Conservation (phyloP, 2,888 invertebrate species). For the Danaus chrysippus region DNA sequence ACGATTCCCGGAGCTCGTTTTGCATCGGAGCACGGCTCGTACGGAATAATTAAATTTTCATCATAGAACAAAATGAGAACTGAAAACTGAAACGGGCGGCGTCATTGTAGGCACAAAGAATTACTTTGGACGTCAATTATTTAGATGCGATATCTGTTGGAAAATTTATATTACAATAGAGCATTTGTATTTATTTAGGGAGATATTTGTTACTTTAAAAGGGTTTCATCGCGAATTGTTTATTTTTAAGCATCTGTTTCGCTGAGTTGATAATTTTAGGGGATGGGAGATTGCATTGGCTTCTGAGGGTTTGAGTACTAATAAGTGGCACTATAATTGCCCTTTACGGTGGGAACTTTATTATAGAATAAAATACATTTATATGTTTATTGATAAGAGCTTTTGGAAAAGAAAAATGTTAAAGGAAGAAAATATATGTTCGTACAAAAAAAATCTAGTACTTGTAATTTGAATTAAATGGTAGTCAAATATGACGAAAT, state of each 20-base stretch:
- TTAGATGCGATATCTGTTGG: slow-evolving; percentile 62
- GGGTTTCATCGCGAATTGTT: neutral
- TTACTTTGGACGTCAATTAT: slow-evolving; percentile 74
- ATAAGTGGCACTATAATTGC: too few relatives aligned
- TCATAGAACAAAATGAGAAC: slow-evolving; percentile 76
- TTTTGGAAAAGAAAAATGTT: too few relatives aligned
- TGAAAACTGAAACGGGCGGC: slow-evolving; percentile 75
- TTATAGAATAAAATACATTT: too few relatives aligned
- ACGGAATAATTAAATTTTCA: slow-evolving; percentile 78
- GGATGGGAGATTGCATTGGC: too few relatives aligned
- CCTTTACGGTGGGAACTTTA: too few relatives aligned
- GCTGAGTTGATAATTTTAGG: slow-evolving; percentile 13
- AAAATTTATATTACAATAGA: slow-evolving; percentile 57
- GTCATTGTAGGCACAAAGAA: slow-evolving; percentile 69
- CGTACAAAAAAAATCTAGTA: too few relatives aligned
- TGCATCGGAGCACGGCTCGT: slow-evolving; percentile 58
- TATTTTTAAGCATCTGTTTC: neutral
- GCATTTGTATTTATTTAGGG: slow-evolving; percentile 41
- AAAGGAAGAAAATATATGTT: too few relatives aligned
- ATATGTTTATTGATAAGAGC: too few relatives aligned
- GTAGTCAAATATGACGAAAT: too few relatives aligned
- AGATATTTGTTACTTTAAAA: neutral
- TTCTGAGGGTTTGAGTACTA: too few relatives aligned
- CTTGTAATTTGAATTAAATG: too few relatives aligned
- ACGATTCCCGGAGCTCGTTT: slow-evolving; percentile 54